Percentiles rank a stretch among this genome's conserved stretches.
phyloP scores from a whole-genome alignment of 2,888 invertebrate genomes.

The Creontiades dilutus region DNA sequence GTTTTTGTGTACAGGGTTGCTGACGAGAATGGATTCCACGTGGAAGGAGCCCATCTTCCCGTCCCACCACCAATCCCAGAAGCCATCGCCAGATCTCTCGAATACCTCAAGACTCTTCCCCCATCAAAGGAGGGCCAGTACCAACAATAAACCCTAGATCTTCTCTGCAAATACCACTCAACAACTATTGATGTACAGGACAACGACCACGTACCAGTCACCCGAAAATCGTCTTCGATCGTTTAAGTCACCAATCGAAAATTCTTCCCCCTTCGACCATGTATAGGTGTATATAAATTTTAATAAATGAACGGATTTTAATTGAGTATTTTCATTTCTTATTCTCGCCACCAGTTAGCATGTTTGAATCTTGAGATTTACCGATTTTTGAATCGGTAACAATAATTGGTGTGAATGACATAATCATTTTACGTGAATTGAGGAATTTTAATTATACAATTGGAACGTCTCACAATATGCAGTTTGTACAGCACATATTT shows the following conservation, averaged over 20 bases:
- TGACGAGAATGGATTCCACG: slow-evolving; percentile 72
- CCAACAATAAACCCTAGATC: background rate
- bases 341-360: background rate
- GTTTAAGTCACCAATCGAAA: slow-evolving; percentile 41
- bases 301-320: slow-evolving; percentile 40
- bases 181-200: background rate
- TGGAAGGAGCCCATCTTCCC: slow-evolving; percentile 69
- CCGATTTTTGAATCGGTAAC: no score
- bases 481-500: no score
- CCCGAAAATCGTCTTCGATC: background rate
- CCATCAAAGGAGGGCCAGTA: slow-evolving; percentile 61
- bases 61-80: slow-evolving; percentile 74
- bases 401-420: no score
- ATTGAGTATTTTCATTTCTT: background rate
- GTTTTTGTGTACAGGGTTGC: slow-evolving; percentile 80
- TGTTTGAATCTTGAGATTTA: no score
- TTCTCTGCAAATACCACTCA: background rate
- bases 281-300: slow-evolving; percentile 57
- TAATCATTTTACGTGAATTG: no score
- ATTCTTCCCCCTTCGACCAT: slow-evolving; percentile 7
- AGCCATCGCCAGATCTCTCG: slow-evolving; percentile 80
- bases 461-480: no score
- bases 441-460: no score
- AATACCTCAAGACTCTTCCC: slow-evolving; percentile 79
- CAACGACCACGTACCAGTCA: slow-evolving; percentile 33